A percentile compares a stretch with the other conserved stretches of the same genome.
phyloP scores from a whole-genome alignment of 2,797 vertebrate species.

The Pseudochaenichthys georgianus region DNA sequence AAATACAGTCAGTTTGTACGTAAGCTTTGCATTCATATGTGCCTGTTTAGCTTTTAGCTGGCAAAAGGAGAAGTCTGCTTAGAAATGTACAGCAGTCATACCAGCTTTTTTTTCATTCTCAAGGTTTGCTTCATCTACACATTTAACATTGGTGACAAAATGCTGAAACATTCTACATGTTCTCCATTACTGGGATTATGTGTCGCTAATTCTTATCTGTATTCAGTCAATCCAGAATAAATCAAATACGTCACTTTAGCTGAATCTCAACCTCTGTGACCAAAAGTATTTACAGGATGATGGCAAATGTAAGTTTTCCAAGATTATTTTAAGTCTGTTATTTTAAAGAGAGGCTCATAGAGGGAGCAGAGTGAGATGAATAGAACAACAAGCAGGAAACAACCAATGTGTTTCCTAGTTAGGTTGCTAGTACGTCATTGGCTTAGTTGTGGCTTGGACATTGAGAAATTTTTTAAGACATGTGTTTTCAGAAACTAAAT shows the following conservation, averaged over 20 bases:
- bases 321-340: not conserved
- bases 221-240: conserved; percentile 6
- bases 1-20: not conserved
- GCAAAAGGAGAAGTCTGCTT: conserved; percentile 8
- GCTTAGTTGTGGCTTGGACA: not conserved
- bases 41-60: conserved; percentile 4
- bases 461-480: not conserved
- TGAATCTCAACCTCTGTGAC: conserved; percentile 17
- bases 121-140: too few relatives aligned
- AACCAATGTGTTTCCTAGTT: not conserved
- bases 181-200: not conserved
- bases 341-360: not conserved
- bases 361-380: not conserved
- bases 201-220: not conserved
- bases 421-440: not conserved
- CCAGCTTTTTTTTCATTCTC: not conserved
- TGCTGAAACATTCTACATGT: not conserved
- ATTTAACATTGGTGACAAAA: not conserved
- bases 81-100: not conserved
- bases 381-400: not conserved
- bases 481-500: not conserved
- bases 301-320: not conserved
- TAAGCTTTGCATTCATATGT: conserved; percentile 17
- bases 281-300: conserved; percentile 10
- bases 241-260: conserved; percentile 14